Conservation (phyloP, 2,888 invertebrate species). For the Cylindroiulus punctatus region DNA sequence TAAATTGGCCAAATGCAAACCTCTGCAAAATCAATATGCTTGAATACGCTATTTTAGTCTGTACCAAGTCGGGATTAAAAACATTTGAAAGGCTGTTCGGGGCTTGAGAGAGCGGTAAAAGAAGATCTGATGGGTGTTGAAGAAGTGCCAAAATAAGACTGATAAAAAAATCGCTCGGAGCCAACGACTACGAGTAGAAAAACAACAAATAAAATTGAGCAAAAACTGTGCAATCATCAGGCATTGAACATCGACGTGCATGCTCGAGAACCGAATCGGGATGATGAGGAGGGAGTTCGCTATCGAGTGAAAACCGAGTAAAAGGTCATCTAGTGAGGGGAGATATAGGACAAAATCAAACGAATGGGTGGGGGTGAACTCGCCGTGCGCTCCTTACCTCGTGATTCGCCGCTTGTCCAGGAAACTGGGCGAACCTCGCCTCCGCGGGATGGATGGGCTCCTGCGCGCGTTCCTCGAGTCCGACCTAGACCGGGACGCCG, state of each 20-base stretch:
- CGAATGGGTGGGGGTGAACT: background rate
- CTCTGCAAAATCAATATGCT: too few relatives aligned
- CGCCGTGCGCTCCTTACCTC: constrained; percentile 73
- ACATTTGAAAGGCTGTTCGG: too few relatives aligned
- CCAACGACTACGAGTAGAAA: too few relatives aligned
- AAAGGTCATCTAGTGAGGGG: background rate
- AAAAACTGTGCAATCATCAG: background rate
- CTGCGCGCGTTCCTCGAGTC: constrained; percentile 65
- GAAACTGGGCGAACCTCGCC: constrained; percentile 94
- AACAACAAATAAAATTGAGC: background rate
- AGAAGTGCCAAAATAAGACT: too few relatives aligned
- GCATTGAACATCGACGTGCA: background rate
- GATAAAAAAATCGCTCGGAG: too few relatives aligned
- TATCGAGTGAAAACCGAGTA: too few relatives aligned
- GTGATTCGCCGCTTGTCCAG: constrained; percentile 92
- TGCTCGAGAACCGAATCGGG: background rate
- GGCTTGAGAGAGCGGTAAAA: too few relatives aligned
- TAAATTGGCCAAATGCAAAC: too few relatives aligned
- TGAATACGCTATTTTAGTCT: too few relatives aligned
- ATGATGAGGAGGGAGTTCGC: too few relatives aligned
- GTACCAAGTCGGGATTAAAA: too few relatives aligned
- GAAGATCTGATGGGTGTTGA: too few relatives aligned
- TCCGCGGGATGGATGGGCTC: constrained; percentile 83
- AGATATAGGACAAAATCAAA: background rate
- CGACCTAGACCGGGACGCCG: constrained; percentile 62